Base-by-base conservation (phyloP, 2,888 invertebrate species). In the Orthosia cruda region DNA sequence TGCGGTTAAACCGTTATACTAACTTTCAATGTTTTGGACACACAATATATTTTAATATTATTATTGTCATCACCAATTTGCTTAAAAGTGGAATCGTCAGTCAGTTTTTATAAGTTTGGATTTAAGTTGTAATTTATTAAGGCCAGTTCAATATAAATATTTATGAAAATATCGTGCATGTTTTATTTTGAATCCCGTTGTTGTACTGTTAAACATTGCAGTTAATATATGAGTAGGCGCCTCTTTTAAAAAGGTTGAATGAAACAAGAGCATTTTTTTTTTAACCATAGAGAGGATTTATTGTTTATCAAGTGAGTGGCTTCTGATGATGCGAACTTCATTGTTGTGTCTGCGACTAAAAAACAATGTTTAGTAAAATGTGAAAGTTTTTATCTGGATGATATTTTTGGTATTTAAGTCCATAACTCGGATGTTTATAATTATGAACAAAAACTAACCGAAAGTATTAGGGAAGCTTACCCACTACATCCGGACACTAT, bases 141-240 rank as follows among this genome's bases (percentile, higher is more conserved):
- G 94, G 95, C 93, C 95, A 95, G 94, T 96, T 89, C 91, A 92
- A 93, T 91, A 94, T 92, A 93, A 91, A 93, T 94, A 94, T 94
- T 93, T 93, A 92, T 93, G 90, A 89, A n/a, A 89, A 81, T 83
- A 89, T 64, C 23, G 65, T 40, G 23, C 65, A 67, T 77, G 70
- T 90, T 89, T 88, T 85, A 88, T 89, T 85, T 67, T 20, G 4
- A 12, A 49, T 49, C 18, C 32, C 16, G 58, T 23, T 59, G 13
- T 50, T 15, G 3, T 23, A n/a, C 65, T 45, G 11, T 52, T 26
- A 50, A 18, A 49, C 13, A 49, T 63, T 67, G 54, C 63, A 26
- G 23, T 63, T 9, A 59, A 47, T 32, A 58, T 54, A 20, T 20
- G 16, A 13, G 32, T 74, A 74, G 59, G 40, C 40, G 52, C 49